Conservation (phyloP, 2,797 vertebrate genomes). For the Enteromius fasciolatus region DNA sequence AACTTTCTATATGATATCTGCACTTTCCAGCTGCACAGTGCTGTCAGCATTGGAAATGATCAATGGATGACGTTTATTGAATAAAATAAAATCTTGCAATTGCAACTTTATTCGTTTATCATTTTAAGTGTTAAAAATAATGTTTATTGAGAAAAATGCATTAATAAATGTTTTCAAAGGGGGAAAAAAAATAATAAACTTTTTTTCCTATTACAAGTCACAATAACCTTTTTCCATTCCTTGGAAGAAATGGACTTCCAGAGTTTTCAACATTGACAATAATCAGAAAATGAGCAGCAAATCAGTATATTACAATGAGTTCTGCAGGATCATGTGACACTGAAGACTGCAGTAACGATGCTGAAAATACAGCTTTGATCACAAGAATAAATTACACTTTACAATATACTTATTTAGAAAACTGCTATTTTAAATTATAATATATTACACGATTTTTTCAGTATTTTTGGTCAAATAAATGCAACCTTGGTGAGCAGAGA, state of each 20-base stretch:
- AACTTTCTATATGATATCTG: neutral
- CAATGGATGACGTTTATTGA: neutral
- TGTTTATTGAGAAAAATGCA: neutral
- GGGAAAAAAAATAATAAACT: neutral
- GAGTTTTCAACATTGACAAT: neutral
- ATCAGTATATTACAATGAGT: neutral
- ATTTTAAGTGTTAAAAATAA: no score
- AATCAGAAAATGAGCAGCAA: neutral
- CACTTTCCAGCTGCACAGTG: neutral
- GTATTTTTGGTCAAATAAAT: neutral
- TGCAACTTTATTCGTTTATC: no score
- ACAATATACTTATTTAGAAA: neutral
- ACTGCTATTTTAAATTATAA: neutral
- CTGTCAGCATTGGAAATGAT: neutral
- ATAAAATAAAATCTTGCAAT: no score
- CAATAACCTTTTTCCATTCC: neutral
- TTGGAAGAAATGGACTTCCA: no score
- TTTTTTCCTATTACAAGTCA: neutral
- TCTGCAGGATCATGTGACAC: neutral
- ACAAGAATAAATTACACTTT: neutral
- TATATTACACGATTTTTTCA: neutral
- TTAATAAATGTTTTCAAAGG: neutral
- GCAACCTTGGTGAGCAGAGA: neutral
- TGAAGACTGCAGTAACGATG: slow-evolving; percentile 1
- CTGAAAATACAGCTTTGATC: neutral